phyloP scores from a whole-genome alignment of 2,113 vertebrate species.

The Onychostoma macrolepis region DNA sequence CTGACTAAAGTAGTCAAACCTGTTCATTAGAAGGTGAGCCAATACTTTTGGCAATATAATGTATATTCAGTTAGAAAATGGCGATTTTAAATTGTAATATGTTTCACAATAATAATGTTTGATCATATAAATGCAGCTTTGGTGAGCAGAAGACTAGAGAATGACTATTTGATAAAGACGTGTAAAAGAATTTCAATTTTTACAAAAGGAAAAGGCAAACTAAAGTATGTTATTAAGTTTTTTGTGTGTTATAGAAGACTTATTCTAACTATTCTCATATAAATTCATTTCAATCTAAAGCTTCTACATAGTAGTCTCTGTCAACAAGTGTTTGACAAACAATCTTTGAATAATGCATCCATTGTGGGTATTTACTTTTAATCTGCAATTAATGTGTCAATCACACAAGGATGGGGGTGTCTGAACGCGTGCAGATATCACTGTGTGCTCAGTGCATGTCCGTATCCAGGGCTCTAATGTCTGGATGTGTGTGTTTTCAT shows the following conservation, averaged over 20 bases:
- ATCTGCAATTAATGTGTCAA: background rate
- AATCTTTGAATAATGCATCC: background rate
- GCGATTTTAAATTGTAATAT: too few species aligned
- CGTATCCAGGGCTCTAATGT: slow-evolving; percentile 21
- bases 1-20: too few species aligned
- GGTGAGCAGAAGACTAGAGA: too few species aligned
- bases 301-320: background rate
- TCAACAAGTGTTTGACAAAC: background rate
- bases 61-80: too few species aligned
- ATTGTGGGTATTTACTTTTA: background rate
- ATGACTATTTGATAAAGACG: too few species aligned
- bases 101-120: too few species aligned
- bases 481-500: slow-evolving; percentile 27
- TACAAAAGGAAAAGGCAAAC: too few species aligned
- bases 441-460: background rate
- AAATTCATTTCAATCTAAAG: background rate
- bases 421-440: background rate
- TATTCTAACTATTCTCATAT: background rate
- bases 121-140: too few species aligned
- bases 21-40: too few species aligned
- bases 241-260: background rate
- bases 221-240: background rate
- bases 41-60: too few species aligned
- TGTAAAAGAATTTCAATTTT: too few species aligned
- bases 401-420: background rate